Conservation (phyloP, 64 coral and sea anemone species). For the Cladopsammia gracilis region DNA sequence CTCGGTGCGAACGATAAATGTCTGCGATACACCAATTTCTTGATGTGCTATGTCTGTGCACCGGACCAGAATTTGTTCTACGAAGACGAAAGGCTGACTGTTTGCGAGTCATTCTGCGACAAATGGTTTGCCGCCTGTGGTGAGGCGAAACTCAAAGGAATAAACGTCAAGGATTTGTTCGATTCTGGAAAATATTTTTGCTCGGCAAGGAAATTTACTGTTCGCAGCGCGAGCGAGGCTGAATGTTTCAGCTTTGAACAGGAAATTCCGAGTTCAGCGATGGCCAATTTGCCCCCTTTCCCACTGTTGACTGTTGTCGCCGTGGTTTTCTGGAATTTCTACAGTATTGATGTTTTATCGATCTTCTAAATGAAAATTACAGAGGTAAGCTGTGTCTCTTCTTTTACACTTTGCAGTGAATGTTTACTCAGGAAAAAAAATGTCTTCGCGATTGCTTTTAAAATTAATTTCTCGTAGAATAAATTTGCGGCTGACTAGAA, state of each 20-base stretch:
- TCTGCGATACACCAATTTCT: conserved; percentile 66
- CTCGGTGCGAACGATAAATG: conserved; percentile 78
- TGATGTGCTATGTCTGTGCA: conserved; percentile 93
- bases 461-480: no score
- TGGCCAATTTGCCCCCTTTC: background rate
- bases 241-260: conserved; percentile 72
- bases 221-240: conserved; percentile 15
- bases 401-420: background rate
- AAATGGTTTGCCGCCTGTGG: conserved; percentile 80
- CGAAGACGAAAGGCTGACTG: conserved; percentile 81
- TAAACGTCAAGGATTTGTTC: conserved; percentile 67
- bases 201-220: conserved; percentile 82
- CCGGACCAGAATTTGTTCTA: conserved; percentile 92
- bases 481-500: no score
- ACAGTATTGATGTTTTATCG: background rate
- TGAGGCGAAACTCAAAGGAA: conserved; percentile 84
- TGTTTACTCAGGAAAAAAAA: background rate
- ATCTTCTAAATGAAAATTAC: background rate
- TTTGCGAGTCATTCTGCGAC: conserved; percentile 87
- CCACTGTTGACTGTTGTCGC: no score
- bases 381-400: background rate
- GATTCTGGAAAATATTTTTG: conserved; percentile 87
- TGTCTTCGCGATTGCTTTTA: no score
- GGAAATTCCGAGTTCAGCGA: background rate
- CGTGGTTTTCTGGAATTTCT: background rate